These are phyloP conservation scores for Atractosteus spatula DNA, from an alignment of 2,113 vertebrate genomes.

Conservation along the genomic window DNA sequence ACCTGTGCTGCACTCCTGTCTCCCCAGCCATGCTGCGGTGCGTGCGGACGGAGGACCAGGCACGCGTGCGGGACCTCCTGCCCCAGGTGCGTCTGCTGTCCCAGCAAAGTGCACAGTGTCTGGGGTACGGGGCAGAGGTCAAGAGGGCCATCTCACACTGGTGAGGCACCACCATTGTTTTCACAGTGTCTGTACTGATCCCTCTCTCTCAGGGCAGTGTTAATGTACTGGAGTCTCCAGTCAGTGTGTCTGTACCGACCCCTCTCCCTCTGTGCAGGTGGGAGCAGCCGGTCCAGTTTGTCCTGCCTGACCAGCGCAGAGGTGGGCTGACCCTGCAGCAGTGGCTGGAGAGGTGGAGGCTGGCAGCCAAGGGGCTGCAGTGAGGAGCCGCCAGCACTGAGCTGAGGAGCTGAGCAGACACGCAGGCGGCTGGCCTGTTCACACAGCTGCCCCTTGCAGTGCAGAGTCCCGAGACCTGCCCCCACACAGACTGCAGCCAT, in stretches of 20 bases:
- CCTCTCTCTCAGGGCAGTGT: neutral
- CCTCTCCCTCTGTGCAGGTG: slow-evolving; percentile 58
- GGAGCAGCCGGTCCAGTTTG: slow-evolving; percentile 69
- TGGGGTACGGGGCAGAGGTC: slow-evolving; percentile 50
- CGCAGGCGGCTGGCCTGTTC: no score
- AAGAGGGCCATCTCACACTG: slow-evolving; percentile 63
- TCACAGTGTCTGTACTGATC: neutral
- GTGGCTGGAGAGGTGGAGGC: slow-evolving; percentile 71
- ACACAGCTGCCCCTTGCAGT: no score
- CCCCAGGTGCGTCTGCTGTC: slow-evolving; percentile 52
- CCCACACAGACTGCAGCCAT: no score
- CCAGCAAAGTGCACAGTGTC: slow-evolving; percentile 47
- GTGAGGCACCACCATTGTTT: slow-evolving; percentile 46
- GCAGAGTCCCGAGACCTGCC: no score
- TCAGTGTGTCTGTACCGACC: neutral
- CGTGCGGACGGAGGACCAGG: slow-evolving; percentile 53
- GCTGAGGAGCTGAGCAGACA: no score
- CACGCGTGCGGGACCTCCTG: slow-evolving; percentile 53
- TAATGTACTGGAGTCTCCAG: neutral
- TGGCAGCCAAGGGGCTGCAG: slow-evolving; percentile 49
- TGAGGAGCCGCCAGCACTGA: neutral
- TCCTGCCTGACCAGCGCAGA: slow-evolving; percentile 50
- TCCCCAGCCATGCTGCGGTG: slow-evolving; percentile 55
- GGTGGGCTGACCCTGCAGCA: slow-evolving; percentile 64
- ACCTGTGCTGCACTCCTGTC: slow-evolving; percentile 10